Conservation (phyloP, 2,113 vertebrate species). For the Zosterops lateralis region DNA sequence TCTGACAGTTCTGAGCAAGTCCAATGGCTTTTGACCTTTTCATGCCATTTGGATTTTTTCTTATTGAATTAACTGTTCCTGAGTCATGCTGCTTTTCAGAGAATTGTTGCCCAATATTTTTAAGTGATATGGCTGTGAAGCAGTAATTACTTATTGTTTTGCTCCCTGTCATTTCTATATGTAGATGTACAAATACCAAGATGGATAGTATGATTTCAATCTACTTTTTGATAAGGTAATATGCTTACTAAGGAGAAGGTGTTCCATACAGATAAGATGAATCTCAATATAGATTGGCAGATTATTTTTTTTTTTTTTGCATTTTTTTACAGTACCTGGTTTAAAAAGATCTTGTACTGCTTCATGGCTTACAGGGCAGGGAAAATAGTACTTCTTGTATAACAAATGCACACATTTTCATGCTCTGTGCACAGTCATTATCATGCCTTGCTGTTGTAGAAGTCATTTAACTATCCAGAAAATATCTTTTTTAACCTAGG, state of each 20-base stretch:
- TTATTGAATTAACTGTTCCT: neutral
- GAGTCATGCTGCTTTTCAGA: neutral
- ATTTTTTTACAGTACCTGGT: neutral
- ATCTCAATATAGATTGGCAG: neutral
- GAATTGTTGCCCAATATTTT: neutral
- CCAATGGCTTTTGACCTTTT: conserved; percentile 35
- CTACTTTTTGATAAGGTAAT: neutral
- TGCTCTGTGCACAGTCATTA: neutral
- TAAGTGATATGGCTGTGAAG: neutral
- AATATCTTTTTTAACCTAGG: neutral
- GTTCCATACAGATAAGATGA: neutral
- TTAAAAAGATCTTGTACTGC: neutral
- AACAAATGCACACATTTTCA: neutral
- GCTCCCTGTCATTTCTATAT: neutral
- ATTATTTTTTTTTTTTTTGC: neutral
- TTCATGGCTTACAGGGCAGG: neutral
- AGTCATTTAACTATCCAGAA: neutral
- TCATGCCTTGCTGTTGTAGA: neutral
- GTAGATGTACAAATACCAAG: neutral
- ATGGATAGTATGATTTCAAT: neutral
- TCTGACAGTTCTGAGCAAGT: neutral
- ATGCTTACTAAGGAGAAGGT: neutral
- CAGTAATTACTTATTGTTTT: neutral
- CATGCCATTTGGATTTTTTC: neutral
- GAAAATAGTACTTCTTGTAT: neutral